These are phyloP conservation scores for Euclidia mi DNA, from an alignment of 2,888 invertebrate genomes.

Conservation along the genomic window DNA sequence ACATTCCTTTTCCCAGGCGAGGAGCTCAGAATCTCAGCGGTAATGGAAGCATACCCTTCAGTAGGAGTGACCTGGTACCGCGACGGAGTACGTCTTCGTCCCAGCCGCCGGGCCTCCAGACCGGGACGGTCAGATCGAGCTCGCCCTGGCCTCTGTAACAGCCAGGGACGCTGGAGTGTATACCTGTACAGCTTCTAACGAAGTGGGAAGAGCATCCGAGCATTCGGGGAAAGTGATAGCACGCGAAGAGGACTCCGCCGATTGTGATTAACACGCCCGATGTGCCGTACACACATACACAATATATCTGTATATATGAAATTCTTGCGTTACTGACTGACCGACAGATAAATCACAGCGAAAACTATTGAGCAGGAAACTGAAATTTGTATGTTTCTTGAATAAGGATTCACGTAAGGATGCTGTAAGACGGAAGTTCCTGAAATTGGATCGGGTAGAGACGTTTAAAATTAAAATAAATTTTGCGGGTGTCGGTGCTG, in stretches of 20 bases:
- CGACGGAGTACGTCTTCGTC: constrained; percentile 93
- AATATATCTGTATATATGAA: too few species aligned
- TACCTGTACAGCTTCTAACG: constrained; percentile 95
- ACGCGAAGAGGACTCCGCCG: constrained; percentile 67
- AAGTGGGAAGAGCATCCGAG: constrained; percentile 87
- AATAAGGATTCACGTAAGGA: too few species aligned
- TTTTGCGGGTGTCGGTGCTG: too few species aligned
- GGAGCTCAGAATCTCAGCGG: constrained; percentile 89
- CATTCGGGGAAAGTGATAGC: constrained; percentile 64
- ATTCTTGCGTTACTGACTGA: too few species aligned
- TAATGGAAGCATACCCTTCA: constrained; percentile 92
- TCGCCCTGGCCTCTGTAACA: constrained; percentile 93
- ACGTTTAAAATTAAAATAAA: too few species aligned
- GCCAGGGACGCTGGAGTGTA: constrained; percentile 94
- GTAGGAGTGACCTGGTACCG: constrained; percentile 95
- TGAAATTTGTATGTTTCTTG: too few species aligned
- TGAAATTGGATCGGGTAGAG: too few species aligned
- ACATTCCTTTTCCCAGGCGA: constrained; percentile 73
- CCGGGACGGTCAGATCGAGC: constrained; percentile 94
- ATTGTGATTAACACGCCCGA: constrained; percentile 76
- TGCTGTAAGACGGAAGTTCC: too few species aligned
- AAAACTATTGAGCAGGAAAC: too few species aligned
- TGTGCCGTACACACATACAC: too few species aligned
- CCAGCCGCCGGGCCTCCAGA: constrained; percentile 93
- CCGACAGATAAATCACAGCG: too few species aligned